Evolutionary conservation across 2,113 vertebrate species (phyloP).

Genomic region (Rynchops niger): DNA sequence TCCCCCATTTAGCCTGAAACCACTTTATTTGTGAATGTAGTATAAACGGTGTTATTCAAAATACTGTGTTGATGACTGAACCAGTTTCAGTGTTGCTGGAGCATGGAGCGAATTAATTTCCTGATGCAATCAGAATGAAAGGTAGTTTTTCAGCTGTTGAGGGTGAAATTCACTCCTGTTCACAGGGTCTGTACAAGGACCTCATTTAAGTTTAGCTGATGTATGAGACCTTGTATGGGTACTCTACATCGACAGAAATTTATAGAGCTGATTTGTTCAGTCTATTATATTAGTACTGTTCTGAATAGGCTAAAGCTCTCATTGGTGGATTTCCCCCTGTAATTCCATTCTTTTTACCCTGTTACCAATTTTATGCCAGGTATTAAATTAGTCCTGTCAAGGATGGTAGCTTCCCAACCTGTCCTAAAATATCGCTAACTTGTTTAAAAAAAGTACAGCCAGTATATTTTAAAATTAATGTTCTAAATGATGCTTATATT

Average conservation of each 20-base stretch:
- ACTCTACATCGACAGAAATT: conserved; percentile 20
- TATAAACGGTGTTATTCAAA: background rate
- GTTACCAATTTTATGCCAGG: background rate
- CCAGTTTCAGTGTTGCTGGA: background rate
- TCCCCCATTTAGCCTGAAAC: background rate
- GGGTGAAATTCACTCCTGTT: background rate
- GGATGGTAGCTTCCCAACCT: background rate
- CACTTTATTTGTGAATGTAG: background rate
- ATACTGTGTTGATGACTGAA: background rate
- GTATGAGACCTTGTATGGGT: conserved; percentile 20
- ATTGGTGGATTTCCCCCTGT: background rate
- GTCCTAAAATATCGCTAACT: background rate
- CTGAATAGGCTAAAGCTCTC: background rate
- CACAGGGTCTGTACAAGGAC: conserved; percentile 36
- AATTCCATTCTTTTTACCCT: background rate
- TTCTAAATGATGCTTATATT: background rate
- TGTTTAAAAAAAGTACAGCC: background rate
- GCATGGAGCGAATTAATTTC: conserved; percentile 23
- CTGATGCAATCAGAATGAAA: conserved; percentile 38
- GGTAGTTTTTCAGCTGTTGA: conserved; percentile 15
- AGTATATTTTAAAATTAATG: background rate
- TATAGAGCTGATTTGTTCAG: conserved; percentile 33
- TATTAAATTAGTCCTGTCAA: conserved; percentile 4
- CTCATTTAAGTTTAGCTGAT: conserved; percentile 10
- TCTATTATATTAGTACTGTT: conserved; percentile 1